phyloP scores from a whole-genome alignment of 92 coral and sea anemone species.

The Porites rus region DNA sequence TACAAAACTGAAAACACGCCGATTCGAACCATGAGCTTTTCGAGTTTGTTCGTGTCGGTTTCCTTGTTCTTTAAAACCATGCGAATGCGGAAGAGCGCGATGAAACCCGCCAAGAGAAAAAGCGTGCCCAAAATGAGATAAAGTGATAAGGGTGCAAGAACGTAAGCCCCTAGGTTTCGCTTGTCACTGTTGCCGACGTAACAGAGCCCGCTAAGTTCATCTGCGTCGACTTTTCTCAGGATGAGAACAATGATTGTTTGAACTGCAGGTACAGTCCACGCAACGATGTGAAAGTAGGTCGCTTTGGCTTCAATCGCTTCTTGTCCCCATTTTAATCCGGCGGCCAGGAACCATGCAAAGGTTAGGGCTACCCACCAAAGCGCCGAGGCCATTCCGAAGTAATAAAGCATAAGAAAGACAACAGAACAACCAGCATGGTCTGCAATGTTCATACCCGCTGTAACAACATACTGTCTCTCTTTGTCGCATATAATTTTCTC shows the following conservation, averaged over 20 bases:
- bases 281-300: slow-evolving; percentile 88
- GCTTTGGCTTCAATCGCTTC: slow-evolving; percentile 96
- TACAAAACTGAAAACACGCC: slow-evolving; percentile 97
- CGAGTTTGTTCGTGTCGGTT: slow-evolving; percentile 95
- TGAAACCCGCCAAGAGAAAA: slow-evolving; percentile 93
- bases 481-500: slow-evolving; percentile 88
- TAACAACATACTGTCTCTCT: slow-evolving; percentile 68
- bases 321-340: slow-evolving; percentile 98
- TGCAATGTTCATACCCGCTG: slow-evolving; percentile 94
- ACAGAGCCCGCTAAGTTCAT: slow-evolving; percentile 94
- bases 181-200: slow-evolving; percentile 90
- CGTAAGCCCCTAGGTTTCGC: slow-evolving; percentile 82
- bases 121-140: slow-evolving; percentile 89
- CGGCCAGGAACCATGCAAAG: slow-evolving; percentile 95
- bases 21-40: slow-evolving; percentile 94
- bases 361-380: slow-evolving; percentile 99
- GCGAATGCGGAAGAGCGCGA: slow-evolving; percentile 95
- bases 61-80: slow-evolving; percentile 94
- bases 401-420: slow-evolving; percentile 94
- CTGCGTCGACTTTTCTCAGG: slow-evolving; percentile 92
- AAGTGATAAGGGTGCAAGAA: slow-evolving; percentile 87
- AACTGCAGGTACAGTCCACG: slow-evolving; percentile 98
- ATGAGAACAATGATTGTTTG: slow-evolving; percentile 95
- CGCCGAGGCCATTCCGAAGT: slow-evolving; percentile 99
- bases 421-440: slow-evolving; percentile 92